phyloP scores from a whole-genome alignment of 1,140 invertebrate species.

The Drosophila funebris region DNA sequence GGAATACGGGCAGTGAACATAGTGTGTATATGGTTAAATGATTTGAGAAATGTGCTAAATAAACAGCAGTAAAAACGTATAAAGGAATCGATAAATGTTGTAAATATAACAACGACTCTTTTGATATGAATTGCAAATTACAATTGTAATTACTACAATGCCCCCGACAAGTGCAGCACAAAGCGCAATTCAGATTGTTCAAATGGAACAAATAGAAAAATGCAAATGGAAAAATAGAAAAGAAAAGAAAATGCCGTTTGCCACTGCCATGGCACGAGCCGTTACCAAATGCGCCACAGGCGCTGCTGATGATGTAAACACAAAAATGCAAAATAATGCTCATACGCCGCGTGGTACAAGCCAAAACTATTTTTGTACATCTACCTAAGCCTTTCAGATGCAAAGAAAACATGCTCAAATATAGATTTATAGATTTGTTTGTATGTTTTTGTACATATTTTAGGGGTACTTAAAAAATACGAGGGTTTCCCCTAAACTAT shows the following conservation, averaged over 20 bases:
- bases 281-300: conserved; percentile 39
- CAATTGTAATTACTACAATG: conserved; percentile 56
- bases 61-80: conserved; percentile 66
- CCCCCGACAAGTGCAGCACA: conserved; percentile 51
- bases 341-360: conserved; percentile 51
- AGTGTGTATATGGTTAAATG: conserved; percentile 17
- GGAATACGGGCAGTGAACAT: background rate
- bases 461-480: background rate
- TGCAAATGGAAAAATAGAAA: conserved; percentile 21
- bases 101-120: conserved; percentile 70
- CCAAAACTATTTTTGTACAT: conserved; percentile 25
- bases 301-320: conserved; percentile 58
- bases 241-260: conserved; percentile 28
- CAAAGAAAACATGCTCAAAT: background rate
- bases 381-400: conserved; percentile 11
- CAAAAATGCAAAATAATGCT: conserved; percentile 18
- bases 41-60: conserved; percentile 47
- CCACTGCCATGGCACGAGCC: background rate
- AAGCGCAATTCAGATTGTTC: conserved; percentile 41
- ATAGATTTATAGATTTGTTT: background rate
- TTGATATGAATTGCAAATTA: conserved; percentile 72
- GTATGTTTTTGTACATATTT: background rate
- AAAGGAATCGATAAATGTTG: conserved; percentile 72
- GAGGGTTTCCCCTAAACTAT: background rate
- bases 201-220: conserved; percentile 8